Evolutionary conservation across 2,797 vertebrate species (phyloP), one percentile per base, ranked within the genome.

Genomic region (Chlorospingus semifuscus): DNA sequence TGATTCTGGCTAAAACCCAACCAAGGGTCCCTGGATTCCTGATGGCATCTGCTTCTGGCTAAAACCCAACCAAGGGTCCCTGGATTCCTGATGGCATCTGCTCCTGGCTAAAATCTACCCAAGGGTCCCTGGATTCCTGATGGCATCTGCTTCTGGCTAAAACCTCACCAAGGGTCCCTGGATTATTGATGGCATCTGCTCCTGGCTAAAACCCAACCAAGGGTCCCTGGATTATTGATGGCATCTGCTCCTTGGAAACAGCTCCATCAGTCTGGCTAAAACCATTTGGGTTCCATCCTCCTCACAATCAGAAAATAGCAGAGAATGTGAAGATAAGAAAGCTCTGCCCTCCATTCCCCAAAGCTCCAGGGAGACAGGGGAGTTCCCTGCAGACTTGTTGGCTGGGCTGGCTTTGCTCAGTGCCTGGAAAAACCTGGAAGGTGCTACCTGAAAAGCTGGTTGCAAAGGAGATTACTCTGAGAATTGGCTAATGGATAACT

Each of bases 381-480:
- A 83, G 63, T 9, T 75, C 44, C 78, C 75, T 16, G 22, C 21
- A 56, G 11, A 52, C 13, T 9, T 2, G 3, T 5, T 20, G 18
- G 5, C 61, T 29, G 47, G 3, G 12, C 57, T 46, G 36, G 34
- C 17, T 71, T 36, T 60, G 72, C 64, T 66, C 46, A 24, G 12
- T 9, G 42, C 65, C 23, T 7, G 49, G 34, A 70, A 82, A 46
- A 74, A 3, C 53, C 21, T 65, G 46, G 46, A 83, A 83, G 32
- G 49, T 19, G 30, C 26, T 69, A 85, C 53, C 82, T 87, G 87
- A 80, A 83, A 72, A 94, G 85, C 80, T 91, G 61, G 53, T 80
- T 88, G 53, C 39, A 46, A 47, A 91, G 66, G 42, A 47, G 32
- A 65, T 71, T 37, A 46, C 80, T 72, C 85, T 60, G 11, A 69